These are phyloP conservation scores for Heliconius melpomene DNA, from an alignment of 1,140 invertebrate genomes.

Conservation along the genomic window DNA sequence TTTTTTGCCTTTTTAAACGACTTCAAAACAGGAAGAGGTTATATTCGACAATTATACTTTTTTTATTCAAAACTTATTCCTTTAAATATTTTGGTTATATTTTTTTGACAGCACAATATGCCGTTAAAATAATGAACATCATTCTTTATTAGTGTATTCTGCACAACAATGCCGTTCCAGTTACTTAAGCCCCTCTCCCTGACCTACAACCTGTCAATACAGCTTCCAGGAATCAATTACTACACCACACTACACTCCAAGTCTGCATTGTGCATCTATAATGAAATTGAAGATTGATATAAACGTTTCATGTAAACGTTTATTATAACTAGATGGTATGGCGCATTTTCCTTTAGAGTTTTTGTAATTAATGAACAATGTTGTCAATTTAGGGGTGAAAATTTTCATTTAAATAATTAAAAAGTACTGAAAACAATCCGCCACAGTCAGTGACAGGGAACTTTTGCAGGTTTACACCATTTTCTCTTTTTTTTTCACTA, in stretches of 20 bases:
- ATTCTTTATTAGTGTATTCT: constrained; percentile 5
- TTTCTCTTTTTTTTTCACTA: no score
- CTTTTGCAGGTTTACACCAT: no score
- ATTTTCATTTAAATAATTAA: background rate
- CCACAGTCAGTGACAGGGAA: no score
- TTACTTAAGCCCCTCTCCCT: constrained; percentile 11
- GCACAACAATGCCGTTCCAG: constrained; percentile 1
- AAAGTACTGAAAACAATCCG: no score
- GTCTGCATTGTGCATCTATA: constrained; percentile 16
- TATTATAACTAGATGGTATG: background rate
- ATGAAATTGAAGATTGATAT: constrained; percentile 18
- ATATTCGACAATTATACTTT: background rate
- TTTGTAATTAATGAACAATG: background rate
- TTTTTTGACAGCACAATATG: background rate
- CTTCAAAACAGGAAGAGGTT: no score
- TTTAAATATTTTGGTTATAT: background rate
- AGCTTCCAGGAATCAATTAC: constrained; percentile 15
- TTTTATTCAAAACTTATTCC: background rate
- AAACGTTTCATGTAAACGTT: background rate
- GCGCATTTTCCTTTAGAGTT: background rate
- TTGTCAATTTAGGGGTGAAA: background rate
- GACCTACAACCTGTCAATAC: constrained; percentile 15
- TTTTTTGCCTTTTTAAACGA: no score
- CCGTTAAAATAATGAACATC: background rate
- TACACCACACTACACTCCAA: constrained; percentile 10